phyloP scores from a whole-genome alignment of 2,113 vertebrate species.

The Stictonetta naevosa region DNA sequence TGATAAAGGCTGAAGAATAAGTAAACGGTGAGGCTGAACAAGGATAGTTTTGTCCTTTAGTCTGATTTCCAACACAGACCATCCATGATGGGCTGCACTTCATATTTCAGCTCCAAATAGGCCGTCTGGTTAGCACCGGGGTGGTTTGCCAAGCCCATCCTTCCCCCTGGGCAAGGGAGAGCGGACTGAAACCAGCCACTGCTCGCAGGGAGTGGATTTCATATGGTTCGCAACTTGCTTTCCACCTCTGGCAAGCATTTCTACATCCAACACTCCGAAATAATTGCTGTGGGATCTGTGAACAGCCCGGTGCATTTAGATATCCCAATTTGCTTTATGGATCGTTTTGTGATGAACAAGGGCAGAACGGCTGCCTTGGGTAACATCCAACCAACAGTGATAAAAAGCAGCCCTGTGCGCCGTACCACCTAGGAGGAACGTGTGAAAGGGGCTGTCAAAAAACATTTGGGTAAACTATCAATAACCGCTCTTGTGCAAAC shows the following conservation, averaged over 20 bases:
- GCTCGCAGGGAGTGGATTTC: not conserved
- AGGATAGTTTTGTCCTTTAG: not conserved
- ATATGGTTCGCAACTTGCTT: not conserved
- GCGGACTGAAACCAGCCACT: not conserved
- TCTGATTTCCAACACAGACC: not conserved
- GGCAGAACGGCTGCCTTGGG: constrained; percentile 51
- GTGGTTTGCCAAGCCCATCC: not conserved
- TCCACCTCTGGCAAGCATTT: constrained; percentile 37
- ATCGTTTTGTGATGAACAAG: constrained; percentile 58
- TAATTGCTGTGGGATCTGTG: constrained; percentile 54
- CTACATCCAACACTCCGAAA: constrained; percentile 1
- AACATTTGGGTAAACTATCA: constrained; percentile 59
- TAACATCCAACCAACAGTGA: constrained; percentile 45
- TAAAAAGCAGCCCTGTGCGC: constrained; percentile 33
- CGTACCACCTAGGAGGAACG: constrained; percentile 41
- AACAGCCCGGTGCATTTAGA: constrained; percentile 46
- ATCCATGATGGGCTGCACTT: not conserved
- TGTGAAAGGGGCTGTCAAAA: constrained; percentile 62
- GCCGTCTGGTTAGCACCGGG: not conserved
- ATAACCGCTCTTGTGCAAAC: constrained; percentile 27
- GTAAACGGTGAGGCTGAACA: not conserved
- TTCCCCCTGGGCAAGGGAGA: not conserved
- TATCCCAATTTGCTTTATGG: constrained; percentile 59
- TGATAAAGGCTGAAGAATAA: not conserved
- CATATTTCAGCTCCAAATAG: not conserved